phyloP scores from a whole-genome alignment of 2,113 vertebrate genomes.

The Pelecanoides urinatrix region DNA sequence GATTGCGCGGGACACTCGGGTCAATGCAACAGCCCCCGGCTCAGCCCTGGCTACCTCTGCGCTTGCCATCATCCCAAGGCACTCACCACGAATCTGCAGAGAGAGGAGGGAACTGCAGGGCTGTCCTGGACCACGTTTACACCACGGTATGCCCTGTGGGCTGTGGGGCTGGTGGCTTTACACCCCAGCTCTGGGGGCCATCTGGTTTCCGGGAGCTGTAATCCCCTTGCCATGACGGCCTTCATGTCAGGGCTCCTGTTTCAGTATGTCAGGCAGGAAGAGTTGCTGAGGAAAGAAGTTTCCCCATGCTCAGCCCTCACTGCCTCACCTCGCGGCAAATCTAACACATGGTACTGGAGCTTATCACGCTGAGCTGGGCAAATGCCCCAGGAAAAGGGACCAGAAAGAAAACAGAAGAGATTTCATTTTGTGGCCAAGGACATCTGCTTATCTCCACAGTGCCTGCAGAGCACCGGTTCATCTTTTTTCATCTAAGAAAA shows the following conservation, averaged over 20 bases:
- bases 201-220: neutral
- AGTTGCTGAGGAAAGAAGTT: neutral
- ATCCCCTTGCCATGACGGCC: neutral
- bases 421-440: neutral
- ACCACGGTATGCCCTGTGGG: rapidly evolving
- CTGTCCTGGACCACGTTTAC: neutral
- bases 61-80: neutral
- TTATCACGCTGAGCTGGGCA: neutral
- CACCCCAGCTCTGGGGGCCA: neutral
- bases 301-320: neutral
- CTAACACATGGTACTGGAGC: neutral
- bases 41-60: neutral
- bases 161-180: neutral
- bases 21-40: neutral
- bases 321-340: neutral
- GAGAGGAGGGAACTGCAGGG: neutral
- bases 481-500: neutral
- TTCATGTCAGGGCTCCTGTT: neutral
- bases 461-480: neutral
- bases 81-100: neutral
- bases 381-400: neutral
- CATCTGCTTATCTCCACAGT: neutral
- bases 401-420: neutral
- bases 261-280: neutral
- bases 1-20: neutral